Percentiles rank a stretch among this genome's conserved stretches.
phyloP scores from a whole-genome alignment of 53 echinoderm and acorn worm genomes.

The Luidia sarsii region DNA sequence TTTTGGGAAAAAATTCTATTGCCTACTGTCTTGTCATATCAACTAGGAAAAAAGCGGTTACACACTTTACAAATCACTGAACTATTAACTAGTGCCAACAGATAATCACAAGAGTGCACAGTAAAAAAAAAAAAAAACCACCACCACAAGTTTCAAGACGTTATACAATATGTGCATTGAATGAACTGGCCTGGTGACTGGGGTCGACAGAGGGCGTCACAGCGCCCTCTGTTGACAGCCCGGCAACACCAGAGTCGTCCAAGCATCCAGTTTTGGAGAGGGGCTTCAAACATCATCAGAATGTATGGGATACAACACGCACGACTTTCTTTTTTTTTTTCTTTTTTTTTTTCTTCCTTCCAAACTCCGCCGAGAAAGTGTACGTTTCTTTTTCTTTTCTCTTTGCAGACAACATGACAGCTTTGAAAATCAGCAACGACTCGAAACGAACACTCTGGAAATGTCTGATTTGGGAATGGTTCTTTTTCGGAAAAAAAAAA shows the following conservation, averaged over 20 bases:
- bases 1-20: conserved; percentile 18
- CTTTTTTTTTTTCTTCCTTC: too few relatives aligned
- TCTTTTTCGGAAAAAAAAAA: too few relatives aligned
- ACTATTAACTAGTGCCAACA: conserved; percentile 21
- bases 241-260: too few relatives aligned
- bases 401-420: too few relatives aligned
- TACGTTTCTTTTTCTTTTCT: too few relatives aligned
- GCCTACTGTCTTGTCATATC: conserved; percentile 11
- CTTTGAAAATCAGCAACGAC: too few relatives aligned
- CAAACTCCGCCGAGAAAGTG: too few relatives aligned
- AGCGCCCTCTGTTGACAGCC: conserved; percentile 10
- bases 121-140: conserved; percentile 22
- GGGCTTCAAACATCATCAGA: conserved; percentile 27
- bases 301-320: conserved; percentile 14
- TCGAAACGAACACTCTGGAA: too few relatives aligned
- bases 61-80: conserved; percentile 45
- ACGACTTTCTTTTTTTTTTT: neutral
- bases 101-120: conserved; percentile 37
- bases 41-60: conserved; percentile 26
- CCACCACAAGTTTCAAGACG: conserved; percentile 36
- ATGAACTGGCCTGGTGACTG: neutral
- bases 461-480: too few relatives aligned
- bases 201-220: conserved; percentile 17
- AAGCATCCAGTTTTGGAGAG: neutral
- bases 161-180: conserved; percentile 7